Percentiles rank a stretch among this genome's conserved stretches.
phyloP scores from a whole-genome alignment of 2,797 vertebrate genomes.

The Clangula hyemalis region DNA sequence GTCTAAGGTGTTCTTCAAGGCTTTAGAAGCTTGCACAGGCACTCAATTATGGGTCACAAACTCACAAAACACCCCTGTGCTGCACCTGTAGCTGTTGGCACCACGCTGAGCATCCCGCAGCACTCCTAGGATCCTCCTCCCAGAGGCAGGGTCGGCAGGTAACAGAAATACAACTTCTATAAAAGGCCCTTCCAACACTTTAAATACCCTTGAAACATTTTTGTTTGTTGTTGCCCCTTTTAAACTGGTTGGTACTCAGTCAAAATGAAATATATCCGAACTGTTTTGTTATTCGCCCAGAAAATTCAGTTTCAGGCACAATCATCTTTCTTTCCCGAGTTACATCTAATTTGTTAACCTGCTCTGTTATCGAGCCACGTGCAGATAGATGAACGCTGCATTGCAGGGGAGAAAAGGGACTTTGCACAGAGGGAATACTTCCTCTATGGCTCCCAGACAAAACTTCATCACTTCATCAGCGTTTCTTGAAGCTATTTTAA shows the following conservation, averaged over 20 bases:
- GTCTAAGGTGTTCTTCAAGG: neutral
- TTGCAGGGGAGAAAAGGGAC: neutral
- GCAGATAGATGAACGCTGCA: neutral
- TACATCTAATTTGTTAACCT: conserved; percentile 43
- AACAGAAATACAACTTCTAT: neutral
- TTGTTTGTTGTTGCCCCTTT: neutral
- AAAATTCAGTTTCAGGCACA: conserved; percentile 44
- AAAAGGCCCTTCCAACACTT: conserved; percentile 6
- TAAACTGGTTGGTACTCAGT: conserved; percentile 34
- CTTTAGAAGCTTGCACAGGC: neutral
- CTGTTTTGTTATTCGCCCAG: conserved; percentile 54
- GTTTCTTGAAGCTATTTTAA: neutral
- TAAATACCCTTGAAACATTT: conserved; percentile 52
- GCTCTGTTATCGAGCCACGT: conserved; percentile 3
- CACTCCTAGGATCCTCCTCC: neutral
- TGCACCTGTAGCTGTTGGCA: neutral
- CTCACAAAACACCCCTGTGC: neutral
- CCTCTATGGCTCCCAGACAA: neutral
- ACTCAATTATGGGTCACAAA: rapidly evolving
- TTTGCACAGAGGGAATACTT: neutral
- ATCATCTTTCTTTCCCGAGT: conserved; percentile 47
- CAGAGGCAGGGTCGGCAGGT: neutral
- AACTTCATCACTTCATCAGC: neutral
- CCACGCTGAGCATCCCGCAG: neutral
- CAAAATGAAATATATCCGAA: conserved; percentile 55